Evolutionary conservation across 2,888 invertebrate genomes (phyloP).

Genomic region (Podabrus alpinus): DNA sequence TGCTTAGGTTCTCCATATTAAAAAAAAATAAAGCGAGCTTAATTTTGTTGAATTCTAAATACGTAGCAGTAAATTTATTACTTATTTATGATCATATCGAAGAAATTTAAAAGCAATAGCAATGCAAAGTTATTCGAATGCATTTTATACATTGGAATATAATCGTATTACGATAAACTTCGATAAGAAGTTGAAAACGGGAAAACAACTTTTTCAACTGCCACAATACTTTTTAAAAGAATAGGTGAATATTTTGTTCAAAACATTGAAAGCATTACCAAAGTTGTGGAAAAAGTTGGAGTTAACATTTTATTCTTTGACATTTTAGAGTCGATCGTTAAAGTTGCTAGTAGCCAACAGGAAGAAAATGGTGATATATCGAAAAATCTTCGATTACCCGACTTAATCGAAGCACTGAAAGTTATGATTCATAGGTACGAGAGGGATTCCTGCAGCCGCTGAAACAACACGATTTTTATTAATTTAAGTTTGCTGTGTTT

Average conservation of each 20-base stretch:
- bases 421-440: slow-evolving; percentile 23
- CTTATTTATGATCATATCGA: background rate
- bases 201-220: background rate
- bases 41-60: background rate
- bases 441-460: background rate
- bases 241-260: background rate
- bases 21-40: background rate
- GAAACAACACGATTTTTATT: background rate
- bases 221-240: background rate
- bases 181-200: background rate
- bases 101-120: background rate
- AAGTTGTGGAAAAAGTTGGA: background rate
- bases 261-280: background rate
- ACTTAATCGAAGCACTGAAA: slow-evolving; percentile 28
- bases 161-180: background rate
- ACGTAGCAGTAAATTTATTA: background rate
- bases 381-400: slow-evolving; percentile 18
- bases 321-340: slow-evolving; percentile 24
- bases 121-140: background rate
- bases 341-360: slow-evolving; percentile 14
- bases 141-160: background rate
- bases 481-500: background rate
- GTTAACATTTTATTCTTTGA: background rate
- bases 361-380: slow-evolving; percentile 16
- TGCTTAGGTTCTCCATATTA: background rate